These are phyloP conservation scores for Germaria angustata DNA, from an alignment of 2,888 invertebrate genomes.

Conservation along the genomic window DNA sequence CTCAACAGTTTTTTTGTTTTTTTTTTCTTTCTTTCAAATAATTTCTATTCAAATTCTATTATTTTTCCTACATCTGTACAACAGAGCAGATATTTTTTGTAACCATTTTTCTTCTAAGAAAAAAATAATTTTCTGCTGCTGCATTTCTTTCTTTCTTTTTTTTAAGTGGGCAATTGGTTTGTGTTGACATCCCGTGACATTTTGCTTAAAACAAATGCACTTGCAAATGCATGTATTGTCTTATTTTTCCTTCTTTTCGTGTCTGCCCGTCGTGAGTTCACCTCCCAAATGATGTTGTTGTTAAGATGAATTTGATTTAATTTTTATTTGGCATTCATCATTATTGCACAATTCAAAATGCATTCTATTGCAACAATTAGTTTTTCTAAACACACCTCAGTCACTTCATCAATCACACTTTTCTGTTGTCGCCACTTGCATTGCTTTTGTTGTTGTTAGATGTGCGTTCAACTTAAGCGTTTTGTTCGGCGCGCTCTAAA, in stretches of 20 bases:
- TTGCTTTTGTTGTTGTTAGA: neutral
- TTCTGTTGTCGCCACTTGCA: neutral
- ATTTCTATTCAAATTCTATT: neutral
- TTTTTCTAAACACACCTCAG: conserved; percentile 54
- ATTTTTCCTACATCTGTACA: neutral
- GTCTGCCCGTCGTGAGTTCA: conserved; percentile 1
- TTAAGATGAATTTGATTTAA: conserved; percentile 38
- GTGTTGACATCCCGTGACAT: conserved; percentile 64
- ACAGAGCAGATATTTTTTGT: neutral
- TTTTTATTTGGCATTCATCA: neutral
- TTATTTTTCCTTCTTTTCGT: neutral
- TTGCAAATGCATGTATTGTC: conserved; percentile 49
- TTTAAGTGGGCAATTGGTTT: conserved; percentile 65
- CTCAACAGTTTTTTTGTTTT: too few relatives aligned
- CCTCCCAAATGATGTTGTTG: conserved; percentile 18
- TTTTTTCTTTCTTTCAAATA: too few relatives aligned
- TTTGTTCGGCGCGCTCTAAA: conserved; percentile 59
- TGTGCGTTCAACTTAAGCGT: conserved; percentile 56
- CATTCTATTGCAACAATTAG: conserved; percentile 52
- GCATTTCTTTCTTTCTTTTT: neutral
- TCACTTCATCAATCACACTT: conserved; percentile 60
- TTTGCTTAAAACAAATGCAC: conserved; percentile 55
- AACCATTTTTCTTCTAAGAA: conserved; percentile 9
- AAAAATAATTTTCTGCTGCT: neutral
- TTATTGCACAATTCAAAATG: conserved; percentile 32